A percentile compares a stretch with the other conserved stretches of the same genome.
Evolutionary conservation across 2,113 vertebrate species (phyloP).

Genomic region (Gracilinanus agilis): DNA sequence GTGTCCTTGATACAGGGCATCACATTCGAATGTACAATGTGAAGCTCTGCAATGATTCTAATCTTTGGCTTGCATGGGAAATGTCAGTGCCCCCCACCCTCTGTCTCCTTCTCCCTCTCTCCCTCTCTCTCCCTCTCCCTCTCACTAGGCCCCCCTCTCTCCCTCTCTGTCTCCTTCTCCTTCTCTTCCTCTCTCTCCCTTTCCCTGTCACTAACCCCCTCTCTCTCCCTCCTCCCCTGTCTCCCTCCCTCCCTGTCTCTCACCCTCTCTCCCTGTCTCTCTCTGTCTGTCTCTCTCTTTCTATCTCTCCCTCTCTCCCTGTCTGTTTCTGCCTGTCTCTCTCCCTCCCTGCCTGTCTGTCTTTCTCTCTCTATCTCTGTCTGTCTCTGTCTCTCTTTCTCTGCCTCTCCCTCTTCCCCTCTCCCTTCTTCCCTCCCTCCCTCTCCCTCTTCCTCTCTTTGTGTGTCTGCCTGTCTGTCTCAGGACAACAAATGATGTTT

Average conservation of each 20-base stretch:
- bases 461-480: no score
- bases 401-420: background rate
- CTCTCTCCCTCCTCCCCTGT: no score
- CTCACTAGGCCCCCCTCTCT: no score
- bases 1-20: slow-evolving; percentile 74
- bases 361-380: no score
- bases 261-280: no score
- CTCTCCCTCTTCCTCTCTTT: no score
- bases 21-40: slow-evolving; percentile 51
- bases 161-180: no score
- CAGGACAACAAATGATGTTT: slow-evolving; percentile 82
- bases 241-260: no score
- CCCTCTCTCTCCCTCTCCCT: background rate
- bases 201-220: background rate
- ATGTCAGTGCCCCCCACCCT: slow-evolving; percentile 53
- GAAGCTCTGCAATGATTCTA: slow-evolving; percentile 70
- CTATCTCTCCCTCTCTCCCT: background rate
- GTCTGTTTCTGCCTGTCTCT: background rate
- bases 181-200: background rate
- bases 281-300: no score
- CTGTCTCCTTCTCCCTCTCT: background rate
- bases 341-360: no score
- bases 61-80: slow-evolving; percentile 83
- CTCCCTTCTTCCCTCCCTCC: no score
- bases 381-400: no score